Evolutionary conservation across 2,113 vertebrate genomes (phyloP).

Genomic region (Catagonus wagneri): DNA sequence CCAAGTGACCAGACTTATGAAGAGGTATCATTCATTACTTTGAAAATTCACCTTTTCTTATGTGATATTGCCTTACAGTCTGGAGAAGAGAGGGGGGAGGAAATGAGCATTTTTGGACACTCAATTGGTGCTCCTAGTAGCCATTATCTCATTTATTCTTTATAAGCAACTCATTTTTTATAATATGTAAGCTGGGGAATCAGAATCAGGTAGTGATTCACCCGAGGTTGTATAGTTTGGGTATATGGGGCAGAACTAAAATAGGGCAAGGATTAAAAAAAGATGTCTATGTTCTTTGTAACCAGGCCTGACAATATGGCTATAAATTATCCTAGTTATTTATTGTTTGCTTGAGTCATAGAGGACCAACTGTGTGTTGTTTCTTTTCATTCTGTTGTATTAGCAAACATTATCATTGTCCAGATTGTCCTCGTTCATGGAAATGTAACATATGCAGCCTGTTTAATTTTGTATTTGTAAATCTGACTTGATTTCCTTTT

Average conservation of each 20-base stretch:
- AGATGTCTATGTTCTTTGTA: slow-evolving; percentile 7
- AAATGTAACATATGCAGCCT: slow-evolving; percentile 79
- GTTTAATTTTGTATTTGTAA: slow-evolving; percentile 81
- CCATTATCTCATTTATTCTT: slow-evolving; percentile 37
- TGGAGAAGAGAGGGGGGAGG: background rate
- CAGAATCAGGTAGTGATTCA: slow-evolving; percentile 19
- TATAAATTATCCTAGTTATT: slow-evolving; percentile 73
- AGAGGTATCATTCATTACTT: background rate
- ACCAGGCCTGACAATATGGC: background rate
- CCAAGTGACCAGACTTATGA: background rate
- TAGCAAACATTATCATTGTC: slow-evolving; percentile 80
- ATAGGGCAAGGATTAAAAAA: slow-evolving; percentile 16
- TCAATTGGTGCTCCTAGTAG: background rate
- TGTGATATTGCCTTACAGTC: background rate
- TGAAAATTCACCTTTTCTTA: background rate
- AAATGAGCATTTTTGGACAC: background rate
- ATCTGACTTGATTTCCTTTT: slow-evolving; percentile 83
- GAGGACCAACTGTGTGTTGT: slow-evolving; percentile 75
- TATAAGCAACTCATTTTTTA: slow-evolving; percentile 48
- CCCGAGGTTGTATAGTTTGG: background rate
- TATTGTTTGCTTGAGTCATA: slow-evolving; percentile 58
- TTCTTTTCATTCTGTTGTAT: slow-evolving; percentile 72
- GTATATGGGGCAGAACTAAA: slow-evolving; percentile 35
- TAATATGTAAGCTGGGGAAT: background rate
- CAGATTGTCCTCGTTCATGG: slow-evolving; percentile 76